Evolutionary conservation across 1,140 invertebrate genomes (phyloP).

Genomic region (Hormaphis cornu): DNA sequence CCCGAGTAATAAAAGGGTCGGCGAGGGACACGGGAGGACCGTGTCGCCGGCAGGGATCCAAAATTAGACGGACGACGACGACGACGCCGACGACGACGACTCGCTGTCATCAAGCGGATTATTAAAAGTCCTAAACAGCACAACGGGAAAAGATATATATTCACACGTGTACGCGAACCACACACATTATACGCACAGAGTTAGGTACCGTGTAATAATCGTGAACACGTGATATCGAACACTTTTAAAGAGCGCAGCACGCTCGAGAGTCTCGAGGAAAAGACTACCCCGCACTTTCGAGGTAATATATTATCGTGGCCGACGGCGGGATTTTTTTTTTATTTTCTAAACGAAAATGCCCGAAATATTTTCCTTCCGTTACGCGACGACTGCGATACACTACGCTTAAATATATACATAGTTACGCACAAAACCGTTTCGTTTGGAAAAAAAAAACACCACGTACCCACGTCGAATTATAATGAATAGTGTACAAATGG

Average conservation of each 20-base stretch:
- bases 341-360: background rate
- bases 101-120: slow-evolving; percentile 30
- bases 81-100: slow-evolving; percentile 10
- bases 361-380: background rate
- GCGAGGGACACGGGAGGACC: too few species aligned
- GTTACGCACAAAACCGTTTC: background rate
- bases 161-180: slow-evolving; percentile 6
- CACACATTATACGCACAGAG: too few species aligned
- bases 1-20: slow-evolving; percentile 26
- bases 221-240: slow-evolving; percentile 6
- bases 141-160: slow-evolving; percentile 14
- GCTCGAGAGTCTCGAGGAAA: background rate
- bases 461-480: background rate
- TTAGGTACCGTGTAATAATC: slow-evolving; percentile 25
- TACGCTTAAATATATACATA: too few species aligned
- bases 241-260: background rate
- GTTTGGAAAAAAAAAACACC: background rate
- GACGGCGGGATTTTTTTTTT: too few species aligned
- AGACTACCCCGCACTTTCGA: background rate
- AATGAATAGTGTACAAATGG: too few species aligned
- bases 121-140: slow-evolving; percentile 32
- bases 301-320: background rate
- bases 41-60: slow-evolving; percentile 4
- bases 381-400: background rate
- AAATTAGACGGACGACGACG: slow-evolving; percentile 20